phyloP scores from a whole-genome alignment of 2,113 vertebrate genomes.

The Myocastor coypus region DNA sequence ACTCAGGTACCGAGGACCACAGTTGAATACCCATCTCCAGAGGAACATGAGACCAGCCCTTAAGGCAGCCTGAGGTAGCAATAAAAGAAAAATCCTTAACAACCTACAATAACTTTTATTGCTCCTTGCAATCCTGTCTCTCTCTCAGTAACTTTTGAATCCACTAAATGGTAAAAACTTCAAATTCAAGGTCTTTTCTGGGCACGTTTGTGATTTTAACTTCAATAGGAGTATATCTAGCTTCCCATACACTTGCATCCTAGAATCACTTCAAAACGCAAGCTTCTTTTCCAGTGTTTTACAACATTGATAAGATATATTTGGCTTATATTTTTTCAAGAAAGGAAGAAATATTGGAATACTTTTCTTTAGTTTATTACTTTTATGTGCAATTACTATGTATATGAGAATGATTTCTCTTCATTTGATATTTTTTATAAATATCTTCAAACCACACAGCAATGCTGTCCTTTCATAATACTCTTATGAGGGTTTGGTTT shows the following conservation, averaged over 20 bases:
- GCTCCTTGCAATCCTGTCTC: background rate
- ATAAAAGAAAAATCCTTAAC: too few species aligned
- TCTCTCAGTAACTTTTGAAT: background rate
- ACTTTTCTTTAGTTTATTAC: background rate
- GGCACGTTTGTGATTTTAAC: background rate
- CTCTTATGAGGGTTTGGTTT: background rate
- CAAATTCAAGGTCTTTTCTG: background rate
- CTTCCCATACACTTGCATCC: background rate
- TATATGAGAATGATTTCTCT: background rate
- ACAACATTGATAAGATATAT: background rate
- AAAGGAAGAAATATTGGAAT: background rate
- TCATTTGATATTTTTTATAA: background rate
- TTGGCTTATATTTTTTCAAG: background rate
- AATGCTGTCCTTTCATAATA: background rate
- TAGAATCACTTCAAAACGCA: background rate
- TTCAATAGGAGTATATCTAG: background rate
- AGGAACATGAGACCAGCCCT: too few species aligned
- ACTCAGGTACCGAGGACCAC: too few species aligned
- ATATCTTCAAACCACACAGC: background rate
- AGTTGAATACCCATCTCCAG: too few species aligned
- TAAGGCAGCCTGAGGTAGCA: too few species aligned
- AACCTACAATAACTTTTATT: background rate
- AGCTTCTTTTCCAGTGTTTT: background rate
- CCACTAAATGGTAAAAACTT: background rate
- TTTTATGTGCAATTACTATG: background rate